Conservation (phyloP, 1,140 invertebrate species). For the Myzus persicae region DNA sequence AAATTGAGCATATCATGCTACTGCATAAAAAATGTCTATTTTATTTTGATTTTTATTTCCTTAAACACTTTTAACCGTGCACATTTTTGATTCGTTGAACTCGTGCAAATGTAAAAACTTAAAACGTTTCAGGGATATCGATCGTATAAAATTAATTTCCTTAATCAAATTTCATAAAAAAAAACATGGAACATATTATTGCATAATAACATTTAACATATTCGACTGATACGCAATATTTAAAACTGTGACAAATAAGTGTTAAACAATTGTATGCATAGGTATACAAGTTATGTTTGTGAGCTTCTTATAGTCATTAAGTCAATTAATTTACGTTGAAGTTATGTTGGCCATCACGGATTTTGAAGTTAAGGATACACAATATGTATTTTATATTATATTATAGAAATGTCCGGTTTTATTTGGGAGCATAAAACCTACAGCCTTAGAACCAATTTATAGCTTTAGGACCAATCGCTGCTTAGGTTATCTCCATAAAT, state of each 20-base stretch:
- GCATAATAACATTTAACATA: too few species aligned
- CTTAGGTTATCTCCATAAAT: slow-evolving; percentile 4
- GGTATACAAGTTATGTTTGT: not conserved
- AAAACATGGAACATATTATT: not conserved
- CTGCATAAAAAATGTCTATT: not conserved
- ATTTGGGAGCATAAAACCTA: not conserved
- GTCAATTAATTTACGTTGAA: not conserved
- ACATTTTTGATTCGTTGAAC: too few species aligned
- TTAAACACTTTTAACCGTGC: too few species aligned
- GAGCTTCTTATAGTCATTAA: not conserved
- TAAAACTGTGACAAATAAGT: not conserved
- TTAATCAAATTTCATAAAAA: not conserved
- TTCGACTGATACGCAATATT: not conserved
- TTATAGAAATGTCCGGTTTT: not conserved
- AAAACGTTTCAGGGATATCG: too few species aligned
- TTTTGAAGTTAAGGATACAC: not conserved
- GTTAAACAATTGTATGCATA: not conserved
- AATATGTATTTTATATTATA: slow-evolving; percentile 11
- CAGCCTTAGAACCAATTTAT: not conserved
- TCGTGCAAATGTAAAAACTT: not conserved
- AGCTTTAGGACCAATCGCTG: slow-evolving; percentile 9
- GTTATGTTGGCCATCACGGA: not conserved
- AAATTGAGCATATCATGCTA: not conserved
- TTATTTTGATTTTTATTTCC: not conserved
- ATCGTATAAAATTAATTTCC: too few species aligned